Evolutionary conservation across 2,888 invertebrate species (phyloP).

Genomic region (Brassicogethes aeneus): DNA sequence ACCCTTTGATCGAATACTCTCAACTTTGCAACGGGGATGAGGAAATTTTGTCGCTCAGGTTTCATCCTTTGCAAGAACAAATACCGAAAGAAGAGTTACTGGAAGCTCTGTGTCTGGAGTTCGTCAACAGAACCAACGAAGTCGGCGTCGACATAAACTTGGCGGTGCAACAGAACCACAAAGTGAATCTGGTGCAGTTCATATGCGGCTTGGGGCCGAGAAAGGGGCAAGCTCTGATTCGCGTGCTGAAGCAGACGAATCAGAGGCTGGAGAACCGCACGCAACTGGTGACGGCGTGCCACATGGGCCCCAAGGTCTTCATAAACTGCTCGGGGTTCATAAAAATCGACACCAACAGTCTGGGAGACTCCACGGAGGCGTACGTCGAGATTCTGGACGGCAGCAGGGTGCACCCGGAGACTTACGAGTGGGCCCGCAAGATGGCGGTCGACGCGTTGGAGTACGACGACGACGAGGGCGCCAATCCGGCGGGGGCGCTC

Average conservation of each 20-base stretch:
- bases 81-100: conserved; percentile 76
- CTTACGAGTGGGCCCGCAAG: conserved; percentile 99
- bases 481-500: conserved; percentile 92
- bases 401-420: conserved; percentile 96
- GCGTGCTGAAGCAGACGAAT: conserved; percentile 83
- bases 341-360: conserved; percentile 91
- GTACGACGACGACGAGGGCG: conserved; percentile 95
- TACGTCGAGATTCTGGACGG: conserved; percentile 95
- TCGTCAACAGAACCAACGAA: conserved; percentile 93
- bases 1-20: conserved; percentile 92
- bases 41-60: conserved; percentile 89
- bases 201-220: conserved; percentile 94
- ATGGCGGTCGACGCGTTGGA: conserved; percentile 99
- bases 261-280: conserved; percentile 90
- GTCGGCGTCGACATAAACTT: conserved; percentile 96
- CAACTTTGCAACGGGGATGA: conserved; percentile 94
- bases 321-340: conserved; percentile 99
- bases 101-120: conserved; percentile 79
- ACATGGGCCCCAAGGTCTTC: conserved; percentile 92
- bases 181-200: conserved; percentile 86
- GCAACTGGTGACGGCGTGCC: conserved; percentile 89
- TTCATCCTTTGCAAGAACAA: conserved; percentile 79
- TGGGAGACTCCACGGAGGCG: conserved; percentile 89
- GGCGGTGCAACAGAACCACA: conserved; percentile 81
- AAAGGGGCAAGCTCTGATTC: conserved; percentile 81